Evolutionary conservation across 2,888 invertebrate species (phyloP).

Genomic region (Anorthoa munda): DNA sequence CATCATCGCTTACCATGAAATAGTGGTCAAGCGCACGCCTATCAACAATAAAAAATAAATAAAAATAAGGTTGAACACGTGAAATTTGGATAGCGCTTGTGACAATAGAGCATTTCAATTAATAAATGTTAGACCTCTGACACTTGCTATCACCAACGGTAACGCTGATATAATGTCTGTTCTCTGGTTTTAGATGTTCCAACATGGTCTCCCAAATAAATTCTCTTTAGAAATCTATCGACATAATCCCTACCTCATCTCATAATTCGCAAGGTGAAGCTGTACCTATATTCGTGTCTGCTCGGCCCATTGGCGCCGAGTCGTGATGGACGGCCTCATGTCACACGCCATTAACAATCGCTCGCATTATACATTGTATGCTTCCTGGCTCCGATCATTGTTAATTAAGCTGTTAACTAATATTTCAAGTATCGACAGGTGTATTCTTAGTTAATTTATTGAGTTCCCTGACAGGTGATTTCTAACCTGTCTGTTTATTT

Average conservation of each 20-base stretch:
- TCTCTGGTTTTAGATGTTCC: too few relatives aligned
- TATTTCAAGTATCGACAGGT: slow-evolving; percentile 37
- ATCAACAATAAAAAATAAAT: too few relatives aligned
- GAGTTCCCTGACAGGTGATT: background rate
- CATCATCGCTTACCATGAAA: too few relatives aligned
- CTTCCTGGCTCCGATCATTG: slow-evolving; percentile 43
- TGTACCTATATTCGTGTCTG: slow-evolving; percentile 53
- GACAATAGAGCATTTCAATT: too few relatives aligned
- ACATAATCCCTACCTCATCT: slow-evolving; percentile 13
- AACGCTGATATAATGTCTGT: too few relatives aligned
- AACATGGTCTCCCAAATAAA: background rate
- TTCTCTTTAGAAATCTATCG: background rate
- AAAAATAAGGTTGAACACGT: too few relatives aligned
- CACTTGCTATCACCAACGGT: too few relatives aligned
- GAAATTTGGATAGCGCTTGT: too few relatives aligned
- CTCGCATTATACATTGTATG: slow-evolving; percentile 45
- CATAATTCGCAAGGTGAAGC: slow-evolving; percentile 65
- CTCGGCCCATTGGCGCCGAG: slow-evolving; percentile 61
- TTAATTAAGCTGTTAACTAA: slow-evolving; percentile 48
- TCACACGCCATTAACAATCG: slow-evolving; percentile 46
- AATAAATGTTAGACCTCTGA: too few relatives aligned
- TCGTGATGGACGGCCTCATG: slow-evolving; percentile 65
- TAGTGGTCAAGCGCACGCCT: too few relatives aligned
- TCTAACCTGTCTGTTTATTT: background rate
- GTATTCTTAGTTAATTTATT: slow-evolving; percentile 40